Evolutionary conservation across 2,888 invertebrate species (phyloP).

Genomic region (Acleris emargana): DNA sequence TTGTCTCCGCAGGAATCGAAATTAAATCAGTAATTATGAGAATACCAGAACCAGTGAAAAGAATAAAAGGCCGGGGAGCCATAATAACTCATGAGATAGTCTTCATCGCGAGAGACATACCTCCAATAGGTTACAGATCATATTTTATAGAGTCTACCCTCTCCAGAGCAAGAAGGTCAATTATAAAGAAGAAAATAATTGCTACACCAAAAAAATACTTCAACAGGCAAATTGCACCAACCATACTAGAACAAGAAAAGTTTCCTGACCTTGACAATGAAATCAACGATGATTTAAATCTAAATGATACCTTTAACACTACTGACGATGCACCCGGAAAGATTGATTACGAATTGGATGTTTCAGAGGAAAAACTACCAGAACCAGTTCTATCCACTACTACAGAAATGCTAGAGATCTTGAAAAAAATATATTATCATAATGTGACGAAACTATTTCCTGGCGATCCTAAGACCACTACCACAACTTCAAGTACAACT

Average conservation of each 20-base stretch:
- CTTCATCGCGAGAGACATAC: conserved; percentile 86
- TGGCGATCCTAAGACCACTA: not conserved
- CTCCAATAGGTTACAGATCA: conserved; percentile 87
- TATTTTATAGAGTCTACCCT: conserved; percentile 75
- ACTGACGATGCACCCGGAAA: not conserved
- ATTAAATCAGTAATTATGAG: conserved; percentile 85
- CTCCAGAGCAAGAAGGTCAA: conserved; percentile 52
- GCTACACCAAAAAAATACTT: not conserved
- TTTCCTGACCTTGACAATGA: not conserved
- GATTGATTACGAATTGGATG: no score
- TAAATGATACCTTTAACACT: no score
- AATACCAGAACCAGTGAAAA: conserved; percentile 81
- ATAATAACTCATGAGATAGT: conserved; percentile 86
- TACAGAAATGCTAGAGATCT: no score
- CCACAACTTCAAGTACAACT: not conserved
- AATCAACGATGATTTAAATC: not conserved
- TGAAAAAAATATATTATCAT: no score
- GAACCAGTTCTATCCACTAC: no score
- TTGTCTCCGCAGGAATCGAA: conserved; percentile 73
- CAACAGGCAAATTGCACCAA: not conserved
- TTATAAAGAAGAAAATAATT: conserved; percentile 24
- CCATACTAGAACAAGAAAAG: not conserved
- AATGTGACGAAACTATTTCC: no score
- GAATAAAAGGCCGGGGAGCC: conserved; percentile 80
- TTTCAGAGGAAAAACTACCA: no score